phyloP scores from a whole-genome alignment of 2,113 vertebrate species.

The Oenanthe melanoleuca region DNA sequence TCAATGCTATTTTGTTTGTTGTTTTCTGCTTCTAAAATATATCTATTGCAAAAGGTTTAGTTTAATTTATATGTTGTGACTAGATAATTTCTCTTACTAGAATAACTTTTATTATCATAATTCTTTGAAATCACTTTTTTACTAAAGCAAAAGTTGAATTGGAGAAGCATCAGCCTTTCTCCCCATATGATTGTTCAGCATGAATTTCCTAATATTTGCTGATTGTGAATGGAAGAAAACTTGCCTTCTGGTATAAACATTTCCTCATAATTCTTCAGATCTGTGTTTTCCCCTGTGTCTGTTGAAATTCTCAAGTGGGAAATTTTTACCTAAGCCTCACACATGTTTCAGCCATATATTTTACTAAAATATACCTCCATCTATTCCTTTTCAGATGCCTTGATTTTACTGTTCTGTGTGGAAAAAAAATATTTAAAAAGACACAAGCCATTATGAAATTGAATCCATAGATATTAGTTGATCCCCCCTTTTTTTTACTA shows the following conservation, averaged over 20 bases:
- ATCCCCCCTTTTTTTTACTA: background rate
- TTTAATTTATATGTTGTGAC: background rate
- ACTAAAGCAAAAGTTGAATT: background rate
- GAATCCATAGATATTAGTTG: background rate
- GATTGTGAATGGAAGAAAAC: background rate
- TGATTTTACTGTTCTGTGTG: background rate
- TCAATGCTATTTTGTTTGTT: no score
- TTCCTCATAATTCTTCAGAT: background rate
- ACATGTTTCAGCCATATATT: background rate
- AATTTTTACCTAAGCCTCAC: background rate
- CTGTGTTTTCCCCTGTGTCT: background rate
- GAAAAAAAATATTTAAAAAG: background rate
- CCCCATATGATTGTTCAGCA: background rate
- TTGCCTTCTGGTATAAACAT: background rate
- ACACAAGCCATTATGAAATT: background rate
- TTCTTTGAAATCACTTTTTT: background rate
- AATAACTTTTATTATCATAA: background rate
- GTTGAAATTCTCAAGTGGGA: background rate
- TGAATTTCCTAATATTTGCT: background rate
- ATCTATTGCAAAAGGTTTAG: background rate
- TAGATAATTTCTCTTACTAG: background rate
- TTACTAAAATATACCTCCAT: background rate
- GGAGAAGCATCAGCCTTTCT: background rate
- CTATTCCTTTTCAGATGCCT: background rate
- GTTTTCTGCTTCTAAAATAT: background rate